A percentile compares a stretch with the other conserved stretches of the same genome.
These are phyloP conservation scores for Cotesia congregata DNA, from an alignment of 2,888 invertebrate genomes.

Conservation along the genomic window DNA sequence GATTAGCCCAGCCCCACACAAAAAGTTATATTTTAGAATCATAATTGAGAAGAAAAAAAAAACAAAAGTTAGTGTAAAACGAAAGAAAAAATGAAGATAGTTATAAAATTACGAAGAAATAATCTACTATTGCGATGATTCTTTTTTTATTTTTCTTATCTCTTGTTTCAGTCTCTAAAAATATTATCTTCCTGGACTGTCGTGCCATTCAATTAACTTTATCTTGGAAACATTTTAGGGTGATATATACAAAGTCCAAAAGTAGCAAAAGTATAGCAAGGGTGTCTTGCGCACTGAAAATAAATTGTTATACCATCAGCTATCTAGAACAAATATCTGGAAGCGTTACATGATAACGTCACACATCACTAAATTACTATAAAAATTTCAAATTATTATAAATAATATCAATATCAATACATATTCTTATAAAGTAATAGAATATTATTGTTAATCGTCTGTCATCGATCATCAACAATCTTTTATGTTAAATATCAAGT, in stretches of 20 bases:
- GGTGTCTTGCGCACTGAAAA: conserved; percentile 38
- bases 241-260: conserved; percentile 38
- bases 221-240: conserved; percentile 55
- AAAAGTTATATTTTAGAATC: too few species aligned
- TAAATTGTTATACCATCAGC: conserved; percentile 48
- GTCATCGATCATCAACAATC: not conserved
- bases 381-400: not conserved
- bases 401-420: conserved; percentile 53
- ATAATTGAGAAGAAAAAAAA: too few species aligned
- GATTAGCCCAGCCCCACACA: too few species aligned
- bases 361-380: conserved; percentile 17
- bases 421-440: conserved; percentile 24
- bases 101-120: not conserved
- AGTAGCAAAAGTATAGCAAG: conserved; percentile 43
- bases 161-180: conserved; percentile 37
- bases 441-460: not conserved
- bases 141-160: conserved; percentile 21
- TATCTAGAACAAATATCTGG: conserved; percentile 44
- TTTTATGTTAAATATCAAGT: not conserved
- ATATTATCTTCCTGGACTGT: conserved; percentile 41
- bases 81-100: not conserved
- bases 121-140: conserved; percentile 17
- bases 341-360: conserved; percentile 17
- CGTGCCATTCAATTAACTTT: conserved; percentile 65
- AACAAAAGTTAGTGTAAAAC: not conserved